Evolutionary conservation across 2,888 invertebrate species (phyloP).

Genomic region (Heliconius cydno): DNA sequence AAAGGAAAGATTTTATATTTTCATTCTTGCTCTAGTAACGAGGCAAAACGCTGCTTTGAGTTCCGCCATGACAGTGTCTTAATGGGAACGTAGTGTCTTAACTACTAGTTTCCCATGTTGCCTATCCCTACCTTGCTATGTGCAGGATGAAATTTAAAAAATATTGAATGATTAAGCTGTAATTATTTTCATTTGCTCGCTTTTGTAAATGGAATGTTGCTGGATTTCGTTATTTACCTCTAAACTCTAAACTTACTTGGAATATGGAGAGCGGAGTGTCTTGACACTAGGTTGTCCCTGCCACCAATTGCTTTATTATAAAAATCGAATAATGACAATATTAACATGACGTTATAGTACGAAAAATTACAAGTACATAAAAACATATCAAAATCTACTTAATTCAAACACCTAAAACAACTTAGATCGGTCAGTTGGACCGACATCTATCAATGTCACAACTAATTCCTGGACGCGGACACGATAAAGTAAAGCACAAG

Average conservation of each 20-base stretch:
- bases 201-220: not conserved
- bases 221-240: not conserved
- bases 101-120: too few relatives aligned
- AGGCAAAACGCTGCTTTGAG: too few relatives aligned
- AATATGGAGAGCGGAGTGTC: not conserved
- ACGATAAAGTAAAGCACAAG: conserved; percentile 59
- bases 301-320: not conserved
- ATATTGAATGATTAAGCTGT: not conserved
- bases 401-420: not conserved
- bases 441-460: conserved; percentile 60
- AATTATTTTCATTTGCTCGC: not conserved
- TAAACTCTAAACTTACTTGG: not conserved
- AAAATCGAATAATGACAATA: too few relatives aligned
- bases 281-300: not conserved
- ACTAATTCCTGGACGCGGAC: conserved; percentile 60
- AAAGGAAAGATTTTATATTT: too few relatives aligned
- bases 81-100: too few relatives aligned
- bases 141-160: too few relatives aligned
- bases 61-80: too few relatives aligned
- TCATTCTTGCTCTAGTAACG: too few relatives aligned
- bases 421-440: conserved; percentile 22
- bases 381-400: not conserved
- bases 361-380: not conserved
- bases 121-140: too few relatives aligned
- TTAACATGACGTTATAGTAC: too few relatives aligned